Evolutionary conservation across 1,140 invertebrate genomes (phyloP).

Genomic region (Teleogryllus occipitalis): DNA sequence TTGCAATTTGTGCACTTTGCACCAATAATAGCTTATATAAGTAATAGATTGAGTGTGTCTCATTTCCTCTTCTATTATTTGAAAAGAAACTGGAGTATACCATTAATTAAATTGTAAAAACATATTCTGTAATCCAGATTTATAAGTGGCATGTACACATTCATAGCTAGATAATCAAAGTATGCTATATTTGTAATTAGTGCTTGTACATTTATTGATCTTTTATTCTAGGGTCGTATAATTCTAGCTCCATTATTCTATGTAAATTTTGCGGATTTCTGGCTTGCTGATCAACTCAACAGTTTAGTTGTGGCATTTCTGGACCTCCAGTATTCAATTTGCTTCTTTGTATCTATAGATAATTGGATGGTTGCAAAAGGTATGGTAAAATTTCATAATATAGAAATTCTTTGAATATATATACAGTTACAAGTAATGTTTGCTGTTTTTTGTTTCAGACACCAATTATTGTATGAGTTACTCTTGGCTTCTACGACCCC

Average conservation of each 20-base stretch:
- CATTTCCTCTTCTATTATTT: no score
- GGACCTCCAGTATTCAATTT: constrained; percentile 89
- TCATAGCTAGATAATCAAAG: no score
- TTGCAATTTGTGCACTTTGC: no score
- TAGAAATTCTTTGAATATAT: background rate
- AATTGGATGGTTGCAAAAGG: constrained; percentile 56
- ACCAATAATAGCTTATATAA: no score
- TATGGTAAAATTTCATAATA: constrained; percentile 30
- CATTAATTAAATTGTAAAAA: no score
- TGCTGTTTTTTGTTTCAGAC: constrained; percentile 11
- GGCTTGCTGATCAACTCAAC: constrained; percentile 98
- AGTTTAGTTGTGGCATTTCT: constrained; percentile 81
- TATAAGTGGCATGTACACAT: no score
- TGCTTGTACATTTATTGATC: no score
- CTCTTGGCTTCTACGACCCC: constrained; percentile 36
- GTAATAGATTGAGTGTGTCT: no score
- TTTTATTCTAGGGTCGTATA: constrained; percentile 61
- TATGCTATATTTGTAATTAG: no score
- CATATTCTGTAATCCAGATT: no score
- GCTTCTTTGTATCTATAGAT: constrained; percentile 68
- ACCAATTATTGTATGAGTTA: constrained; percentile 9
- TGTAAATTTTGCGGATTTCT: constrained; percentile 98
- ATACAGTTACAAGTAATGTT: constrained; percentile 4
- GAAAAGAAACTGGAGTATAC: no score
- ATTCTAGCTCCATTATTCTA: constrained; percentile 88